Base-by-base conservation (phyloP, 2,888 invertebrate genomes). In the Netelia inedita region DNA sequence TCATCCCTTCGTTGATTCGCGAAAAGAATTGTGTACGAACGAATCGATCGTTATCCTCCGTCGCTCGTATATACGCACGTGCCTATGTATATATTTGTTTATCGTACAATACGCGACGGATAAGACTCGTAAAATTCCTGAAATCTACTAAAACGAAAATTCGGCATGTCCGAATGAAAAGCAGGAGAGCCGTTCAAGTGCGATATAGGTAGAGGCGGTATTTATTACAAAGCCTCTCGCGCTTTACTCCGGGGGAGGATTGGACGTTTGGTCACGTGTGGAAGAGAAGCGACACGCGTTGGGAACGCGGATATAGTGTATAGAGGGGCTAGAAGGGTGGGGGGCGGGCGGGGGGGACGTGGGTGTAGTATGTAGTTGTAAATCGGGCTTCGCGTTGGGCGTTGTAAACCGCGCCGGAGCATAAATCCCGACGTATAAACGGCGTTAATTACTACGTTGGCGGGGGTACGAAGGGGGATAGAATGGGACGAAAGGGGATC, bases 361-460 rank as follows among this genome's bases (percentile, higher is more conserved):
- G 50, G 16, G 76, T 43, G 57, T 41, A 88, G 86, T 83, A 78
- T 86, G 85, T 85, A 86, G 86, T 88, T 88, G 87, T 88, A 88
- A 89, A 88, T 87, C 88, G 87, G 82, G 86, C 86, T 87, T 89
- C 88, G 63, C 74, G 75, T 74, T 50, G 78, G 86, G 87, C 87
- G 82, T 87, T 89, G 88, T 88, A 88, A 89, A 87, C 87, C 87
- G 88, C 88, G 86, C 86, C 84, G 87, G 83, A 87, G 87, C 89
- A 88, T 90, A 90, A 90, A 89, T 89, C 89, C 88, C 88, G 87
- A 86, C 88, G 88, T 88, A 87, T 88, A 88, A 89, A 88, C 83
- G 88, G 88, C 89, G 89, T 89, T 89, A 90, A 90, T 90, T 89
- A 89, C 89, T 88, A 83, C 87, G 88, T 88, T 86, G 86, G 87